Base-by-base conservation (phyloP, 2,888 invertebrate species). In the Meganola albula region DNA sequence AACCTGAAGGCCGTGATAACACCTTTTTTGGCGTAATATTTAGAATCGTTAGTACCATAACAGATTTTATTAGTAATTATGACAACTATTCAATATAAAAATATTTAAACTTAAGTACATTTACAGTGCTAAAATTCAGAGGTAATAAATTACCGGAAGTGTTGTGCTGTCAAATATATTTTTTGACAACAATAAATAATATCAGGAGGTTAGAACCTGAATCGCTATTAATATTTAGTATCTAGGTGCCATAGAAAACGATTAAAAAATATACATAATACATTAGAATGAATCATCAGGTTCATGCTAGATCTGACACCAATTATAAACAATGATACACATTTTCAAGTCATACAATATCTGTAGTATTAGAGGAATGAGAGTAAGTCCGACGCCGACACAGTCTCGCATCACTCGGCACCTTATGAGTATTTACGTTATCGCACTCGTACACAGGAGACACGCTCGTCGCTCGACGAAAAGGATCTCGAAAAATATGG, bases 381-480 rank as follows among this genome's bases (percentile, higher is more conserved):
- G 70, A 73, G 63, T 63, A 59, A 61, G 66, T 55, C 55, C 53
- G 57, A 58, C 62, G 54, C 49, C 55, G 51, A 44, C 44, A 54
- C 51, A 58, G 53, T 59, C 67, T 65, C 67, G 67, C 69, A 42
- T 48, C 49, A 55, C 53, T 53, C 55, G 53, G 53, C 76, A 77
- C 78, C 75, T 71, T 74, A 66, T 82, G 80, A 80, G 82, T 82
- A 80, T 82, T 82, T 65, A 77, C 65, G 63, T 74, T 54, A 56
- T 58, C 58, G 39, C 53, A n/a, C n/a, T n/a, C n/a, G n/a, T 60
- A 74, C 74, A 73, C 55, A 67, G 68, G 74, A 77, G 76, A 75
- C 76, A 72, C 74, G 67, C 74, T 62, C 67, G 69, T 74, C 77
- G 73, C 71, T 74, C 73, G 67, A 74, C 73, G 71, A 68, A 70